Evolutionary conservation across 35 echinoderm and acorn worm genomes (phyloP), one percentile per base, ranked within the genome.

Genomic region (Lytechinus variegatus): DNA sequence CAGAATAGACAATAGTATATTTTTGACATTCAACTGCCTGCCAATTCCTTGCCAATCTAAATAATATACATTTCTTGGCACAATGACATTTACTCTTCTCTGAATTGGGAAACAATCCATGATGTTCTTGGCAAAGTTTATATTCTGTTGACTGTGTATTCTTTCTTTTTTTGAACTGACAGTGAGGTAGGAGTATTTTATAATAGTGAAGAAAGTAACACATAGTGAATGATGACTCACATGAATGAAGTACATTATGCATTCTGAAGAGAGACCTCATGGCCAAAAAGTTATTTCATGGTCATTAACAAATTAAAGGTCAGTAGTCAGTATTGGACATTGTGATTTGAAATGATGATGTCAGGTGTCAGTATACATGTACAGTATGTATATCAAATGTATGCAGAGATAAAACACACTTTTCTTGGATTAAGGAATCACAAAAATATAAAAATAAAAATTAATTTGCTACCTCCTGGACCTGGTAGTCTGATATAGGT

Each of bases 1-100:
- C 24, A 24, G 7, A n/a, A 5, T 1, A 7, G 19, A 24, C 66
- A 79, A 79, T 44, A 44, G 33, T 44, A 44, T 44, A 44, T 44
- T 44, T 44, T 44, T 44, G 33, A 44, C 33, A 44, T 44, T 44
- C 33, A 44, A 44, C 33, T 44, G 33, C 33, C 33, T 44, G 33
- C 33, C 33, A 44, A 44, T 79, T 79, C 66, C 66, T 24, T 27
- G 66, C 66, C 66, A 79, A n/a, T 79, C 66, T 24, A 79, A 79
- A 79, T n/a, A 19, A 79, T 79, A 79, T 79, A 79, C 66, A 21
- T 79, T 79, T 79, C 66, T 79, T 79, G 66, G 66, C 66, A 79
- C 66, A 27, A 79, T 79, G 4, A 1, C 66, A 79, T 79, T 24
- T 1, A 79, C n/a, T 24, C 66, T 79, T 16, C 7, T 24, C 4